These are phyloP conservation scores for Cephalotes varians DNA, from an alignment of 2,888 invertebrate genomes.

Conservation along the genomic window DNA sequence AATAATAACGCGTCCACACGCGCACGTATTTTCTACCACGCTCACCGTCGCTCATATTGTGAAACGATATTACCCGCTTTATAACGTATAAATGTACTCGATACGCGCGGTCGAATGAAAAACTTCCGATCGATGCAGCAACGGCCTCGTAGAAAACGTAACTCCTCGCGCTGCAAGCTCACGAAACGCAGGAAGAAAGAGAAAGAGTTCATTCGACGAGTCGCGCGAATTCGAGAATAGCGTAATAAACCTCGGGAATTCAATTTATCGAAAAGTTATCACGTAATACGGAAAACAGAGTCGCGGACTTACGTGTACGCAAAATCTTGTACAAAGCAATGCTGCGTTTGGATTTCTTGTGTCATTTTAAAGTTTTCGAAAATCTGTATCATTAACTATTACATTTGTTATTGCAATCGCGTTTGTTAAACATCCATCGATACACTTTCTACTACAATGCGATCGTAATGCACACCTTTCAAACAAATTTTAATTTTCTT, in stretches of 20 bases:
- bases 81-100: constrained; percentile 46
- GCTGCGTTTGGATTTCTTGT: not conserved
- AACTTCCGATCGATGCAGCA: constrained; percentile 27
- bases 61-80: constrained; percentile 48
- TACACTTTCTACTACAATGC: not conserved
- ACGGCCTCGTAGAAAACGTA: constrained; percentile 2
- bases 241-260: constrained; percentile 13
- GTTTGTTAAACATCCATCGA: not conserved
- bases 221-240: constrained; percentile 16
- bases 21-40: constrained; percentile 33
- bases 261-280: constrained; percentile 30
- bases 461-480: not conserved
- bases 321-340: not conserved
- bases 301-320: not conserved
- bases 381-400: not conserved
- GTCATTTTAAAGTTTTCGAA: not conserved
- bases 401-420: not conserved
- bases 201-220: not conserved
- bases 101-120: constrained; percentile 39
- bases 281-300: not conserved
- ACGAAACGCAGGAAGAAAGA: not conserved
- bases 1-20: constrained; percentile 38
- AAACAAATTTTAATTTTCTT: not conserved
- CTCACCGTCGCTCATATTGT: constrained; percentile 13
- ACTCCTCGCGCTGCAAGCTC: constrained; percentile 9